Conservation (phyloP, 2,888 invertebrate species). For the Machimus atricapillus region DNA sequence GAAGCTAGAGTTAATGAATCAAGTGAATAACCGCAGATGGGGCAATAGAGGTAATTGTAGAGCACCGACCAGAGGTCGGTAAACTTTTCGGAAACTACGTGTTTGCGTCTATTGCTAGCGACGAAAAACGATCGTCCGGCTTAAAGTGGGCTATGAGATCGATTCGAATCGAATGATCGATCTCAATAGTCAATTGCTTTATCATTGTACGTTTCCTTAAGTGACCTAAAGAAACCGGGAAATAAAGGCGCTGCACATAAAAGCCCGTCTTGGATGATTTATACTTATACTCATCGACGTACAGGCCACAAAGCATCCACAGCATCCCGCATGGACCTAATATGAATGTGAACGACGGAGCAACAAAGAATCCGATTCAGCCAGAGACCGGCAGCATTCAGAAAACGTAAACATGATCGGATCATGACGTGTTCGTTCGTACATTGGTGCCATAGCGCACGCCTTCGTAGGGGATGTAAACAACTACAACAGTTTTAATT, state of each 20-base stretch:
- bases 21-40: not conserved
- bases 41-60: not conserved
- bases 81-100: not conserved
- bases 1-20: not conserved
- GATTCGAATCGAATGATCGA: not conserved
- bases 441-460: not conserved
- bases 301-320: not conserved
- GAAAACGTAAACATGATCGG: not conserved
- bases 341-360: not conserved
- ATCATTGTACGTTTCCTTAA: not conserved
- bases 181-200: not conserved
- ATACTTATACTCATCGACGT: not conserved
- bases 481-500: not conserved
- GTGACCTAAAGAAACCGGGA: not conserved
- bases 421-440: not conserved
- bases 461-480: not conserved
- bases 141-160: not conserved
- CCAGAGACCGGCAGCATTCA: not conserved
- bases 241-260: not conserved
- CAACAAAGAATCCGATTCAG: not conserved
- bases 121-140: not conserved
- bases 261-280: not conserved
- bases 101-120: not conserved
- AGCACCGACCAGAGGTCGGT: not conserved
- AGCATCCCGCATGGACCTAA: not conserved